These are phyloP conservation scores for Athene cunicularia DNA, from an alignment of 2,113 vertebrate species.

Conservation along the genomic window DNA sequence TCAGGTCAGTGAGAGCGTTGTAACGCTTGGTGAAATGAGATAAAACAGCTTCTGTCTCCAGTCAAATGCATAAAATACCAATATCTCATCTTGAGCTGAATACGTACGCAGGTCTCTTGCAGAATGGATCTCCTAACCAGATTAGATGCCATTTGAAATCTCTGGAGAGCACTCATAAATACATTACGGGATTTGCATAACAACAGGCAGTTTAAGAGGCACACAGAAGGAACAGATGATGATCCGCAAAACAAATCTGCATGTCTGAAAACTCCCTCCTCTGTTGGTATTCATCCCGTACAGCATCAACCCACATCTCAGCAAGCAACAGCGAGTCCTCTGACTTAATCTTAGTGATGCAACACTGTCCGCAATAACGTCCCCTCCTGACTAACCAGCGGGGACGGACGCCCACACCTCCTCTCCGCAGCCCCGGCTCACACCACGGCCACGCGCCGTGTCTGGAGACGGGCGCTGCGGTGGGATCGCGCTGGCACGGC, in stretches of 20 bases:
- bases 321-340: not conserved
- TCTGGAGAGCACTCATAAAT: slow-evolving; percentile 50
- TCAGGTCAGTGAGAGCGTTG: not conserved
- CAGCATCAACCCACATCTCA: not conserved
- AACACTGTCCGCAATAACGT: not conserved
- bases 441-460: rapidly evolving
- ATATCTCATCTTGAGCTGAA: not conserved
- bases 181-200: slow-evolving; percentile 50
- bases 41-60: not conserved
- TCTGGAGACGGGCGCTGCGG: not conserved
- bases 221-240: slow-evolving; percentile 42
- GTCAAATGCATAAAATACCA: not conserved
- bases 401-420: not conserved
- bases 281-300: not conserved
- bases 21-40: not conserved
- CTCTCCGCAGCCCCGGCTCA: not conserved
- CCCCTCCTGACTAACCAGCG: not conserved
- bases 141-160: slow-evolving; percentile 45
- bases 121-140: slow-evolving; percentile 43
- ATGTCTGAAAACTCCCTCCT: not conserved
- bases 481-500: rapidly evolving
- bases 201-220: slow-evolving; percentile 48
- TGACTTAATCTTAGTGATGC: not conserved
- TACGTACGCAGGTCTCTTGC: not conserved
- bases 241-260: slow-evolving; percentile 22